Percentiles rank a stretch among this genome's conserved stretches.
These are phyloP conservation scores for Gryon sp. DNA, from an alignment of 1,140 invertebrate genomes.

Conservation along the genomic window DNA sequence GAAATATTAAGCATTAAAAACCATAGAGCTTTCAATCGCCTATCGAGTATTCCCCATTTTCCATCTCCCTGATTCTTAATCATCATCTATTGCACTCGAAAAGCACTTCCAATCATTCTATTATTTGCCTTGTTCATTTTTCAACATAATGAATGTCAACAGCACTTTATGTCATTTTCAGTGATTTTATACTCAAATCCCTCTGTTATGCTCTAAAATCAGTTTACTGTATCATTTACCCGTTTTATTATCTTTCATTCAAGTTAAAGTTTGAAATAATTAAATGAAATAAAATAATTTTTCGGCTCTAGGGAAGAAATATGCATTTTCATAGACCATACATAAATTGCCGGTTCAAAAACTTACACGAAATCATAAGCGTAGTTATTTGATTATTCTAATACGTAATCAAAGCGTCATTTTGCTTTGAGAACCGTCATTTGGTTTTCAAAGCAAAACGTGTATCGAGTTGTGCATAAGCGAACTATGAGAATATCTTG, in stretches of 20 bases:
- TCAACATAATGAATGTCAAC: slow-evolving; percentile 24
- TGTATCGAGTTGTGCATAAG: slow-evolving; percentile 17
- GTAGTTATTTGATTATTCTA: slow-evolving; percentile 1
- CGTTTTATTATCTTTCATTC: too few species aligned
- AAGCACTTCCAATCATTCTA: slow-evolving; percentile 16
- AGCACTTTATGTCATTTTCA: slow-evolving; percentile 20
- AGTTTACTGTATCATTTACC: too few species aligned
- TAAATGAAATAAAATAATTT: too few species aligned
- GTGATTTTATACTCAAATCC: not conserved
- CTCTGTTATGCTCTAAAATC: too few species aligned
- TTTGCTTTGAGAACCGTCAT: slow-evolving; percentile 6
- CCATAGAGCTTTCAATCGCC: slow-evolving; percentile 43
- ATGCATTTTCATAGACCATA: too few species aligned
- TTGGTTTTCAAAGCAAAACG: slow-evolving; percentile 20
- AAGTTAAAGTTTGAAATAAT: too few species aligned
- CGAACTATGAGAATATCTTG: slow-evolving; percentile 29
- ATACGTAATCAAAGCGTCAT: slow-evolving; percentile 8
- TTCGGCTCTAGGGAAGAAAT: too few species aligned
- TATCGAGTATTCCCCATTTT: slow-evolving; percentile 55
- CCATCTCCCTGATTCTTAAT: slow-evolving; percentile 28
- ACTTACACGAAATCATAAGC: too few species aligned
- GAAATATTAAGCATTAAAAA: slow-evolving; percentile 63
- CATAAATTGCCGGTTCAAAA: too few species aligned
- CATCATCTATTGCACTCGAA: slow-evolving; percentile 23
- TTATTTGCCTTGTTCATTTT: slow-evolving; percentile 24